phyloP scores from a whole-genome alignment of 1,140 invertebrate genomes.

The Cyrtorhinus lividipennis region DNA sequence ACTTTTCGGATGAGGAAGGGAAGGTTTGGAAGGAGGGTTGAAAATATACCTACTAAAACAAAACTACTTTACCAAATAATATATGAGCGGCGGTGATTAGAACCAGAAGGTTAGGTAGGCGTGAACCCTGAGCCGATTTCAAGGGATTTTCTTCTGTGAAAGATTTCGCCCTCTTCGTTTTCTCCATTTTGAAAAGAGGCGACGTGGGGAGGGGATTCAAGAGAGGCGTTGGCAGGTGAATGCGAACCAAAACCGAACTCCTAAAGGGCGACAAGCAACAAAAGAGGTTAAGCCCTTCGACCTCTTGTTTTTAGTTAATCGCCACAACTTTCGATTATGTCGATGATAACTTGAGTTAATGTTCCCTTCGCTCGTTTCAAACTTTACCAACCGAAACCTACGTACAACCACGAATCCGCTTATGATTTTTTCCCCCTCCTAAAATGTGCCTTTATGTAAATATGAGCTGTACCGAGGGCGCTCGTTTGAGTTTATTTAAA shows the following conservation, averaged over 20 bases:
- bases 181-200: too few relatives aligned
- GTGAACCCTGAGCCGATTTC: constrained; percentile 23
- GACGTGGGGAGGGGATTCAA: too few relatives aligned
- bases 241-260: too few relatives aligned
- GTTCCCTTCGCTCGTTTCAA: too few relatives aligned
- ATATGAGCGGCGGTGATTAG: constrained; percentile 18
- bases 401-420: too few relatives aligned
- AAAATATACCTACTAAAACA: constrained; percentile 23
- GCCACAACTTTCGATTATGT: neutral
- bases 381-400: too few relatives aligned
- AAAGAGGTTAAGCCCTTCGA: constrained; percentile 6
- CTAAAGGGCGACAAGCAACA: neutral
- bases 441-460: too few relatives aligned
- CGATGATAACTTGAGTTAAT: neutral
- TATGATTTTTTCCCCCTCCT: too few relatives aligned
- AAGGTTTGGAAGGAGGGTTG: too few relatives aligned
- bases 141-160: constrained; percentile 18
- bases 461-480: too few relatives aligned
- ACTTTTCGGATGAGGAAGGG: neutral
- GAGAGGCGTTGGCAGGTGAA: too few relatives aligned
- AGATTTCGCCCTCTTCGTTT: neutral
- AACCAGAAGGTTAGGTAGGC: constrained; percentile 19
- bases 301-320: constrained; percentile 7
- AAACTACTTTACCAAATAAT: constrained; percentile 24
- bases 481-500: too few relatives aligned